phyloP scores from a whole-genome alignment of 2,113 vertebrate genomes.

The Colaptes auratus region DNA sequence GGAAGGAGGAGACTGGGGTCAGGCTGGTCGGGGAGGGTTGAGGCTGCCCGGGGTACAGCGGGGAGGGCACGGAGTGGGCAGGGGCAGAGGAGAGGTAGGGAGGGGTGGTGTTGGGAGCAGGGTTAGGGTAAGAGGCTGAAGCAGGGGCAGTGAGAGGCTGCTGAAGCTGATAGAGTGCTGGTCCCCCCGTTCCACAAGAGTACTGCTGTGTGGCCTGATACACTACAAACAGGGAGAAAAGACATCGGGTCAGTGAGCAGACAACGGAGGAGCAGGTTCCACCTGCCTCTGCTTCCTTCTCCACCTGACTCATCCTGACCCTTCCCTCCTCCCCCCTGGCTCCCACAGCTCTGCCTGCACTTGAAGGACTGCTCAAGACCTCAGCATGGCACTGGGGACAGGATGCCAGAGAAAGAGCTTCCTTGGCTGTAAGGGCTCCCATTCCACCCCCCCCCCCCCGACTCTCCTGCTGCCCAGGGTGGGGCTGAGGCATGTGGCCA shows the following conservation, averaged over 20 bases:
- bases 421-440: not conserved
- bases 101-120: conserved; percentile 37
- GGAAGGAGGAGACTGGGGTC: conserved; percentile 71
- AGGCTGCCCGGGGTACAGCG: conserved; percentile 67
- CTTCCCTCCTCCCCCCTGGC: not conserved
- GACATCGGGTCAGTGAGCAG: conserved; percentile 60
- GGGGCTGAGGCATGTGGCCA: not conserved
- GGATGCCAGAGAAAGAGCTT: not conserved
- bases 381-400: not conserved
- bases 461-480: not conserved
- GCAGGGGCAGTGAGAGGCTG: conserved; percentile 79
- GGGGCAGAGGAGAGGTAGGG: conserved; percentile 75
- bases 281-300: not conserved
- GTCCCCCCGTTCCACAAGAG: conserved; percentile 83
- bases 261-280: not conserved
- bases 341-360: not conserved
- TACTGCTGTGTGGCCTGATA: conserved; percentile 88
- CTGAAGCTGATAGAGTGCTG: conserved; percentile 86
- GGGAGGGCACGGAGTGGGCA: conserved; percentile 71
- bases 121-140: conserved; percentile 75
- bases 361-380: not conserved
- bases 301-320: not conserved
- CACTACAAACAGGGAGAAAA: conserved; percentile 79
- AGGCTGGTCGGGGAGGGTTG: conserved; percentile 64
- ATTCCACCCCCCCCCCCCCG: not conserved